Evolutionary conservation across 2,113 vertebrate genomes (phyloP), one percentile per base, ranked within the genome.

Genomic region (Mixornis gularis): DNA sequence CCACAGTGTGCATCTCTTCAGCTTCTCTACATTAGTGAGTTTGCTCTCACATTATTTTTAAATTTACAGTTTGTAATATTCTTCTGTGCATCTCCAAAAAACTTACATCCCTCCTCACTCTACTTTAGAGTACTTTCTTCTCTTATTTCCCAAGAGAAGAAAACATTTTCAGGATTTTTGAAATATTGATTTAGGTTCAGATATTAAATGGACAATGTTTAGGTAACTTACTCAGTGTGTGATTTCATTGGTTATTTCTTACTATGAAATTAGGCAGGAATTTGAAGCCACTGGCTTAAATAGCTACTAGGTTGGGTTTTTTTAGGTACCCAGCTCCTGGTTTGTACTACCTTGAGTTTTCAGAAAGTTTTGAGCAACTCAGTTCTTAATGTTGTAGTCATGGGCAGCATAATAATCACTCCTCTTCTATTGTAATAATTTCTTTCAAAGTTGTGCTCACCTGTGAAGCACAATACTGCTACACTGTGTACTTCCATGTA

Each of bases 1-100:
- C 62, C 73, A 46, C 63, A 78, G 36, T 6, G 56, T 46, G 52
- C 82, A 79, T 68, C 60, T 94, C 94, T 77, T 95, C 86, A 96
- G 86, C 81, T 80, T 85, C 86, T 89, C 90, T 85, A 17, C 24
- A 6, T 95, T 52, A 71, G 9, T 19, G n/a, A 95, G 52, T 90
- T 94, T 66, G 83, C 73, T 92, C 38, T 92, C 69, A 10, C 43
- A 11, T 66, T 88, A 10, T 70, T 92, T 90, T 83, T 71, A 74
- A 40, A n/a, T 74, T 90, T 82, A 7, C 52, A 93, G 87, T 87
- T 79, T 53, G 40, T 52, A 52, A 69, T 76, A 13, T 41, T 12
- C 7, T 80, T 72, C 46, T 38, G 13, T 62, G 78, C 10, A 30
- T 48, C 55, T 78, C 77, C 30, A 26, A 51, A 81, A 83, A 70